Base-by-base conservation (phyloP, 2,888 invertebrate genomes). In the Branchellion lobata region DNA sequence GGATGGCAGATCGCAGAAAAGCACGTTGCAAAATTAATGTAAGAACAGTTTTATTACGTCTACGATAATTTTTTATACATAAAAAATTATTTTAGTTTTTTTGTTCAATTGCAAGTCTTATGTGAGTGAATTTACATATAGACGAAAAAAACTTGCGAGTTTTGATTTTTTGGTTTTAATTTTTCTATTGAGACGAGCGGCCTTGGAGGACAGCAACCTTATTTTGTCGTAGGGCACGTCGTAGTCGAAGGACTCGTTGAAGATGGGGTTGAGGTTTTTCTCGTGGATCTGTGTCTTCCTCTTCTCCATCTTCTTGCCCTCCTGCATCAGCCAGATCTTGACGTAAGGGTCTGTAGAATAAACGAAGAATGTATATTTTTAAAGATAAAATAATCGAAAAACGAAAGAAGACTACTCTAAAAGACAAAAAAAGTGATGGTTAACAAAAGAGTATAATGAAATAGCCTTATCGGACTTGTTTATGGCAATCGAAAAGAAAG, bases 161-260 rank as follows among this genome's bases (percentile, higher is more conserved):
- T n/a, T n/a, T n/a, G n/a, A n/a, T n/a, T n/a, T n/a, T n/a, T n/a
- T n/a, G n/a, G n/a, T n/a, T n/a, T n/a, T n/a, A n/a, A n/a, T n/a
- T n/a, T n/a, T n/a, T n/a, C n/a, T n/a, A n/a, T n/a, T n/a, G n/a
- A n/a, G n/a, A n/a, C n/a, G n/a, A n/a, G n/a, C n/a, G n/a, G n/a
- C n/a, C n/a, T n/a, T n/a, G n/a, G n/a, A n/a, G n/a, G n/a, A n/a
- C n/a, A n/a, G n/a, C 21, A 18, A 57, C 61, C 61, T 57, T 84
- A 96, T 95, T 89, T 95, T 94, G 89, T 96, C 96, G 95, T 95
- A 96, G 24, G 96, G 95, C 78, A 96, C 95, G 89, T 94, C 94
- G 90, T 95, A 96, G 76, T 93, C 93, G 90, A 96, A 96, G 18
- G 94, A 92, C 89, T 96, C 96, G 89, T 96, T 95, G 91, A 95